phyloP scores from a whole-genome alignment of 2,888 invertebrate species.

The Belgica antarctica region DNA sequence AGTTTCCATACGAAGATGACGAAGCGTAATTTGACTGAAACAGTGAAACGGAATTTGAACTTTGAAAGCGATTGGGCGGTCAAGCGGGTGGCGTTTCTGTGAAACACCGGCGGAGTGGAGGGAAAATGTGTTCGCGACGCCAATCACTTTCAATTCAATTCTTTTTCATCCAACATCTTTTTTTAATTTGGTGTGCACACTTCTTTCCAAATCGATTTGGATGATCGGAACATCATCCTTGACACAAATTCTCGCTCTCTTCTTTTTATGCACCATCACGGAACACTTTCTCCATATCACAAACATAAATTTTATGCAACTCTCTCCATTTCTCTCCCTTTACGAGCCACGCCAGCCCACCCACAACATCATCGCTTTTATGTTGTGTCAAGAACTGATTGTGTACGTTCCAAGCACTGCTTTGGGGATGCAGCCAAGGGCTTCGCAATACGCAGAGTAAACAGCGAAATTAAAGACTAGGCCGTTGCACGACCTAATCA shows the following conservation, averaged over 20 bases:
- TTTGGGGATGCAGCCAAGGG: no score
- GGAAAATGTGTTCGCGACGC: neutral
- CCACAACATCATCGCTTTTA: no score
- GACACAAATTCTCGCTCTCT: constrained; percentile 14
- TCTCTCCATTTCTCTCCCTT: no score
- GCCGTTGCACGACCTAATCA: no score
- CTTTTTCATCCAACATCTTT: neutral
- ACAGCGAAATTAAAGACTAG: no score
- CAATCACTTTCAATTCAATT: constrained; percentile 5
- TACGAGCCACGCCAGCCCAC: no score
- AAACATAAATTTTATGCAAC: neutral
- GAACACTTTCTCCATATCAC: constrained; percentile 15
- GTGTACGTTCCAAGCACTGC: no score
- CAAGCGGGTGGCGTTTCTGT: constrained; percentile 21
- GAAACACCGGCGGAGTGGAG: constrained; percentile 26
- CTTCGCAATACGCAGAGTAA: no score
- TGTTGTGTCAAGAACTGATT: no score
- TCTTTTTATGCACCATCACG: constrained; percentile 8
- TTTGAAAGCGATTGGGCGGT: constrained; percentile 47
- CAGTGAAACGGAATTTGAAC: constrained; percentile 51
- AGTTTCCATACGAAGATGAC: constrained; percentile 17
- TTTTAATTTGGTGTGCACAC: neutral
- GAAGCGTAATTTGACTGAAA: constrained; percentile 56
- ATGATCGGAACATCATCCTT: constrained; percentile 27
- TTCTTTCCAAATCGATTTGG: constrained; percentile 36